Evolutionary conservation across 2,888 invertebrate genomes (phyloP), one percentile per base, ranked within the genome.

Genomic region (Stenichneumon culpator): DNA sequence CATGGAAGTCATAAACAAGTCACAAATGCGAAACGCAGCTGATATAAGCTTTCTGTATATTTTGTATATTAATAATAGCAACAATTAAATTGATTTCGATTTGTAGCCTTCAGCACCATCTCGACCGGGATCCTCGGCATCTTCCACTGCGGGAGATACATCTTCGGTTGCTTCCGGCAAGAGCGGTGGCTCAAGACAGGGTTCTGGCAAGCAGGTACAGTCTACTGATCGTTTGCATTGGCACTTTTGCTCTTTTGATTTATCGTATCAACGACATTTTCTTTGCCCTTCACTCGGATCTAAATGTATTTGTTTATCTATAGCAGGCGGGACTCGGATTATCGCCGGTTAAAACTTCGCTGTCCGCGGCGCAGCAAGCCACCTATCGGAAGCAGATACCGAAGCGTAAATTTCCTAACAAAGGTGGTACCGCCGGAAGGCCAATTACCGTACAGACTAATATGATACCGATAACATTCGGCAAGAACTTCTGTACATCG

Each of bases 391-490:
- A 75, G 36, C n/a, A 50, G 57, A 91, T 93, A 78, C 93, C 93
- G 4, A 54, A 7, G 0, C 89, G 92, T 44, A 87, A 73, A 77
- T 75, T 88, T 79, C 57, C 77, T 3, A 11, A 1, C 0, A 22
- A 50, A 78, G 92, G 91, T 9, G 95, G 95, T 11, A 94, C 90
- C 0, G 1, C 7, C n/a, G 95, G 96, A 0, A 93, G 93, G 5
- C 87, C 72, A 3, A 94, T 96, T 0, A 90, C 73, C 44, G 94
- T 97, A 0, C 92, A 95, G 47, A 95, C 96, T 0, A 97, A 97
- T 90, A 97, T 97, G 93, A 93, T 97, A 72, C 93, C 94, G 25
- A 94, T 97, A 86, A 90, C 92, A 9, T 94, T 97, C 74, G 80
- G 88, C 1, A 94, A 95, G 83, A 94, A 95, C 63, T 94, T 95